A percentile compares a stretch with the other conserved stretches of the same genome.
Evolutionary conservation across 2,888 invertebrate genomes (phyloP).

Genomic region (Vanessa cardui): DNA sequence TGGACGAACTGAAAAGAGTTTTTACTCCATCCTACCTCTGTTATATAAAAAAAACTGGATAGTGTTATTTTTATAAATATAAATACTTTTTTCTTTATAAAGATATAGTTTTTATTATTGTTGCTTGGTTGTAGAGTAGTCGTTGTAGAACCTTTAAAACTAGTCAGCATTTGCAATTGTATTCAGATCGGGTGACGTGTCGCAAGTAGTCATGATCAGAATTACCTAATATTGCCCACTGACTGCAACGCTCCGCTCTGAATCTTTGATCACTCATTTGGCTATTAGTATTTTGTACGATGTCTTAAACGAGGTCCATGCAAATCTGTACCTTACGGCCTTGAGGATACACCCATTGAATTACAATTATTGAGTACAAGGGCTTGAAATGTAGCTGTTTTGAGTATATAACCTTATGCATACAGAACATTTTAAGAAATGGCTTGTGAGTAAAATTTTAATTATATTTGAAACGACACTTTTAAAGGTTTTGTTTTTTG

Average conservation of each 20-base stretch:
- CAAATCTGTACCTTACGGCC: constrained; percentile 60
- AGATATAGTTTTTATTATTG: not conserved
- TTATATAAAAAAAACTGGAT: too few relatives aligned
- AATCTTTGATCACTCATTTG: constrained; percentile 58
- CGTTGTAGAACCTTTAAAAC: constrained; percentile 22
- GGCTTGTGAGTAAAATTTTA: constrained; percentile 19
- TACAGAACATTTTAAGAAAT: constrained; percentile 23
- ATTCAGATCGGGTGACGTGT: constrained; percentile 57
- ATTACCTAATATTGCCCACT: constrained; percentile 60
- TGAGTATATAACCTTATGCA: constrained; percentile 24
- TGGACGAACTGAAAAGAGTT: too few relatives aligned
- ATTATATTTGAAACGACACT: constrained; percentile 9
- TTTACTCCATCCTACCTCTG: too few relatives aligned
- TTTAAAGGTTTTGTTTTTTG: not conserved
- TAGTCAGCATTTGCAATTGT: constrained; percentile 53
- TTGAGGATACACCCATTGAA: constrained; percentile 52
- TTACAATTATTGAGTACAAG: constrained; percentile 42
- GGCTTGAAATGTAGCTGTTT: constrained; percentile 32
- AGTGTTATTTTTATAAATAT: too few relatives aligned
- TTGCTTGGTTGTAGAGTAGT: not conserved
- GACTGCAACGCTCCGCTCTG: constrained; percentile 54
- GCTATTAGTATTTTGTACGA: constrained; percentile 57
- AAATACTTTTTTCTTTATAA: not conserved
- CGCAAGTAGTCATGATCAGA: constrained; percentile 62
- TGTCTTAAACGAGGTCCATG: constrained; percentile 52